A percentile compares a stretch with the other conserved stretches of the same genome.
Conservation (phyloP, 2,113 vertebrate species). For the Delphinapterus leucas region DNA sequence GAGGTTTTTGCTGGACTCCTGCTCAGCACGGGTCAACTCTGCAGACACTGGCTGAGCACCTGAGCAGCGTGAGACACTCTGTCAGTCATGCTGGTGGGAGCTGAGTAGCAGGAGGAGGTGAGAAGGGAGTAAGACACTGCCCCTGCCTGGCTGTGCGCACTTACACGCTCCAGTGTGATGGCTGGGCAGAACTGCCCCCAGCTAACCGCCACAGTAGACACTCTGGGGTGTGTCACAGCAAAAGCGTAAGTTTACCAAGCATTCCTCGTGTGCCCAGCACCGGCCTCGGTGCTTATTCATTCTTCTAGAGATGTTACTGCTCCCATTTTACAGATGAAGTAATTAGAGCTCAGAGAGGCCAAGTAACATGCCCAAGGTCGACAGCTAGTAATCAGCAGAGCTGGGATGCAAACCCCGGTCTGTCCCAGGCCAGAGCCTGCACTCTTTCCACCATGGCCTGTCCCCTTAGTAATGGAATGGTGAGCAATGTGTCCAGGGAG, state of each 20-base stretch:
- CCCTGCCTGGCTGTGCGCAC: not conserved
- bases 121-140: not conserved
- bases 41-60: not conserved
- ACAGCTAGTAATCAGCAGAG: not conserved
- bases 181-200: not conserved
- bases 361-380: not conserved
- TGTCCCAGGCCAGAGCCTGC: not conserved
- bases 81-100: not conserved
- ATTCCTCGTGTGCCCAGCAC: not conserved
- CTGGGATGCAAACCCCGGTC: not conserved
- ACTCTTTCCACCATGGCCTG: not conserved
- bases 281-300: not conserved
- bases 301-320: not conserved
- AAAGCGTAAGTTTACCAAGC: not conserved
- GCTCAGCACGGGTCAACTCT: not conserved
- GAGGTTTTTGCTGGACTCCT: not conserved
- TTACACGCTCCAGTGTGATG: not conserved
- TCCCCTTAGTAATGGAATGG: not conserved
- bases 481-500: not conserved
- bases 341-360: conserved; percentile 28
- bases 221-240: not conserved
- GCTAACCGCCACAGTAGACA: not conserved
- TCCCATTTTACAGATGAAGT: conserved; percentile 17
- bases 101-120: not conserved
- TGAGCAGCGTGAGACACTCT: not conserved